Evolutionary conservation across 1,140 invertebrate species (phyloP).

Genomic region (Dendrolimus kikuchii): DNA sequence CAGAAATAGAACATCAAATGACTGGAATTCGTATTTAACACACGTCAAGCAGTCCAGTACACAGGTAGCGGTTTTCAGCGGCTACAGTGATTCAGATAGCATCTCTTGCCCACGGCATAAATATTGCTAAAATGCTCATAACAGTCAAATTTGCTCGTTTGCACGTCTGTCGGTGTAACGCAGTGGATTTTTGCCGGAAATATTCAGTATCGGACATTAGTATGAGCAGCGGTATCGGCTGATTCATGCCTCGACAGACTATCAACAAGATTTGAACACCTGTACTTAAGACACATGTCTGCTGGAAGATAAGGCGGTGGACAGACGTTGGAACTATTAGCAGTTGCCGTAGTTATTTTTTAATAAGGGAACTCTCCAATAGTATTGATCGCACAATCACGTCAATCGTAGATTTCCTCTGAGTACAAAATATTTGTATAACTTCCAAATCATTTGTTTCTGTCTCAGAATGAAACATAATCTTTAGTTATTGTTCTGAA

Average conservation of each 20-base stretch:
- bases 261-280: constrained; percentile 18
- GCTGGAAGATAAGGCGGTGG: not conserved
- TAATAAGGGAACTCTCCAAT: no score
- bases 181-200: constrained; percentile 35
- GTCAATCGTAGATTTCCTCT: no score
- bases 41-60: constrained; percentile 19
- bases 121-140: constrained; percentile 36
- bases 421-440: no score
- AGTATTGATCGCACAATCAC: no score
- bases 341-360: no score
- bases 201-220: constrained; percentile 27
- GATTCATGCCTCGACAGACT: constrained; percentile 27
- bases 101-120: constrained; percentile 29
- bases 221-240: constrained; percentile 27
- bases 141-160: constrained; percentile 41
- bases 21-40: constrained; percentile 13
- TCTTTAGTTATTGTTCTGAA: no score
- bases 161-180: constrained; percentile 18
- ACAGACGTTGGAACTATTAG: no score
- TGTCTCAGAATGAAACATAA: no score
- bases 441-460: no score
- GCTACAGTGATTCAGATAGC: constrained; percentile 18
- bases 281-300: constrained; percentile 14
- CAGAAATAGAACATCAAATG: no score
- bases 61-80: constrained; percentile 8